Evolutionary conservation across 1,140 invertebrate species (phyloP), one percentile per base, ranked within the genome.

Genomic region (Chionoecetes opilio): DNA sequence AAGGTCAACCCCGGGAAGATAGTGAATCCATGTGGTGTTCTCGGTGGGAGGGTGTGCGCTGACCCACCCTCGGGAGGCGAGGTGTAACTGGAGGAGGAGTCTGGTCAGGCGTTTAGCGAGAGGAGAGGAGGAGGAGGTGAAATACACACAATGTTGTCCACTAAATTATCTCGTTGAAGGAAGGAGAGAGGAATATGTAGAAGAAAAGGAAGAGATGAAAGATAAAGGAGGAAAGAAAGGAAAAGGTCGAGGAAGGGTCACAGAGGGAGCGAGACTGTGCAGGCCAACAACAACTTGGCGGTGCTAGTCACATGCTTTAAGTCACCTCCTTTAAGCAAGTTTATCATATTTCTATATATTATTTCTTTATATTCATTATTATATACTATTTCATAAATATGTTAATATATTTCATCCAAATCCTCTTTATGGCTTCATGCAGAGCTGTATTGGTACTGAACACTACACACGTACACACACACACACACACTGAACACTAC

Each of bases 141-240:
- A 75, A 0, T 75, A n/a, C n/a, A 75, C 63, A 75, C n/a, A 75
- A 75, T 0, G 21, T 75, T 75, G 63, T 75, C n/a, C n/a, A n/a
- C 63, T 75, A 75, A 75, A 75, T 75, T 75, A 75, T 75, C 63
- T 75, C n/a, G 63, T 75, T 75, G 63, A 75, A 26, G 63, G 26
- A 75, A 26, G n/a, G 63, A 75, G n/a, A 75, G n/a, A 75, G 63
- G 21, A 75, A 6, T 75, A n/a, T n/a, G 21, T 75, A 26, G 63
- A 26, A 6, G 63, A 21, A n/a, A n/a, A 75, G 0, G 63, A 75
- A 6, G 63, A 75, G 63, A n/a, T 75, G 63, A 75, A 21, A n/a
- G 63, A 75, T 75, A 75, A 75, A 75, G 63, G 63, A 75, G 63
- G 63, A n/a, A n/a, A 11, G 21, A 21, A 63, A 63, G 63, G 63